A percentile compares a stretch with the other conserved stretches of the same genome.
These are phyloP conservation scores for Phymanthus crucifer DNA, from an alignment of 92 coral and sea anemone genomes.

Conservation along the genomic window DNA sequence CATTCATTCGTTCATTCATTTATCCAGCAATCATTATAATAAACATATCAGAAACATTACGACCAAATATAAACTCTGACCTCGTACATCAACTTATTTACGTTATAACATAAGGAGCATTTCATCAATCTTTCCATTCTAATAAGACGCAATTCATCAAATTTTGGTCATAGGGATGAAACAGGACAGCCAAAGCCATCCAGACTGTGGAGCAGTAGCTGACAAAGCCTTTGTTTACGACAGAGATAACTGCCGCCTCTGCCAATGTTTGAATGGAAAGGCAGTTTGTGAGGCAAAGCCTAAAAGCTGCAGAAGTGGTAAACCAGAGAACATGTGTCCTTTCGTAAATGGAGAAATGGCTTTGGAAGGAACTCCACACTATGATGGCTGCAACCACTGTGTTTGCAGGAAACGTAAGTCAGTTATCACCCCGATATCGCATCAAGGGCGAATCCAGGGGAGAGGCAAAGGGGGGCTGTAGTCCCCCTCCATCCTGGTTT, in stretches of 20 bases:
- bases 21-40: too few relatives aligned
- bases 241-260: constrained; percentile 66
- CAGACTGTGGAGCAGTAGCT: constrained; percentile 21
- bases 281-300: constrained; percentile 63
- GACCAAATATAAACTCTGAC: too few relatives aligned
- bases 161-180: background rate
- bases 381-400: constrained; percentile 91
- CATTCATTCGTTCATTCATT: too few relatives aligned
- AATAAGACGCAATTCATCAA: background rate
- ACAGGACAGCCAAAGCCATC: background rate
- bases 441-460: too few relatives aligned
- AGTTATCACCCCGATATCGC: too few relatives aligned
- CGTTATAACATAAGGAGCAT: too few relatives aligned
- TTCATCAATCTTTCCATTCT: too few relatives aligned
- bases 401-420: constrained; percentile 86
- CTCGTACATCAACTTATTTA: background rate
- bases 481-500: too few relatives aligned
- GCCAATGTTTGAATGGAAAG: constrained; percentile 67
- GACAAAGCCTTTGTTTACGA: constrained; percentile 68
- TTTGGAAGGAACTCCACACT: constrained; percentile 65
- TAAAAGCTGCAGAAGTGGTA: constrained; percentile 39
- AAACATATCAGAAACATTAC: too few relatives aligned
- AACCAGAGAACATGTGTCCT: constrained; percentile 51
- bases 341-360: constrained; percentile 59
- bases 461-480: too few relatives aligned